Conservation (phyloP, 2,113 vertebrate species). For the Boulengeromyrus knoepffleri region DNA sequence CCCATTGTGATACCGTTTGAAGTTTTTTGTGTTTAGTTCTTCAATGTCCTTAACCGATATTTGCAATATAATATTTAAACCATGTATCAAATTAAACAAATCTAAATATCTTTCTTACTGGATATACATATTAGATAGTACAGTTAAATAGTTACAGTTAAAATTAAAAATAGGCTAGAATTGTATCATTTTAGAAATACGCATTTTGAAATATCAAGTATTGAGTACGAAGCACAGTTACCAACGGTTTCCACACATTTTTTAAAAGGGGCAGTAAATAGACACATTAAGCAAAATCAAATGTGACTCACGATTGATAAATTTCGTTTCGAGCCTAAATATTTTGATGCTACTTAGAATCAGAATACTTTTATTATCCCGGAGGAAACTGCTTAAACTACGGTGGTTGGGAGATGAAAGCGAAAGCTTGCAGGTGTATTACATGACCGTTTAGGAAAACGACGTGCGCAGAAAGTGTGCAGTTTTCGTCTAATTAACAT, state of each 20-base stretch:
- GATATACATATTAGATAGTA: neutral
- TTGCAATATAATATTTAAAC: neutral
- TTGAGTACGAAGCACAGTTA: neutral
- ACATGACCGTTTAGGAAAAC: neutral
- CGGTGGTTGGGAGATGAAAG: neutral
- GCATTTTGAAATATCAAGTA: neutral
- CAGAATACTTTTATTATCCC: neutral
- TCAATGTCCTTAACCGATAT: neutral
- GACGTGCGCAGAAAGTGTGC: neutral
- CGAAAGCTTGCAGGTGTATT: neutral
- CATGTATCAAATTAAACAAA: neutral
- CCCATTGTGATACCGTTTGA: neutral
- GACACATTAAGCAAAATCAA: neutral
- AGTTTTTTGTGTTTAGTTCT: neutral
- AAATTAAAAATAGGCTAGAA: neutral
- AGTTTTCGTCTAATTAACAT: neutral
- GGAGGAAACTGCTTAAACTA: neutral
- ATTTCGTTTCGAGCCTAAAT: neutral
- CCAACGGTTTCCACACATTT: neutral
- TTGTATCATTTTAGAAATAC: neutral
- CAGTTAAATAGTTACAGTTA: neutral
- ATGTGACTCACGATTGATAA: neutral
- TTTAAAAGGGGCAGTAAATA: neutral
- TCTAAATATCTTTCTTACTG: neutral
- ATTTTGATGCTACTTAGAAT: neutral